Base-by-base conservation (phyloP, 1,140 invertebrate species). In the Melitaea cinxia region DNA sequence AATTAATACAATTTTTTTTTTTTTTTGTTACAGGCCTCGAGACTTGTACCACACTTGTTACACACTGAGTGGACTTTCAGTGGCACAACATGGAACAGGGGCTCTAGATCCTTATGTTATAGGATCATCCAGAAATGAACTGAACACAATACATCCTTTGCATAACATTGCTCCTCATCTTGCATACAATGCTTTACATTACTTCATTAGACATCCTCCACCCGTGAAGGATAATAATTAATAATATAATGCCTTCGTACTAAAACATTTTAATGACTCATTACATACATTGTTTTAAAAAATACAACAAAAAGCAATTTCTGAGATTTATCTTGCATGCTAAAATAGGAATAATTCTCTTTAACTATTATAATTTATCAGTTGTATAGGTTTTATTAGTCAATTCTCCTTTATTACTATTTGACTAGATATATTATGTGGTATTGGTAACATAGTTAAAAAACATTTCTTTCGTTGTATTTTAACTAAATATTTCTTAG, bases 21-120 rank as follows among this genome's bases (percentile, higher is more conserved):
- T 56, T 50, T 68, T 47, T 64, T 75, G 23, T 94, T 93, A 64
- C 89, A 98, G 96, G 86, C 92, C 93, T 54, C 92, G 95, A 71
- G 99, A 99, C 92, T 94, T 96, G 60, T 99, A 99, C 88, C 99
- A 99, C 82, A 99, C 98, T 0, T 99, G 98, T 89, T 99, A 99
- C 82, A 95, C 95, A 1, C 89, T 99, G 2, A 98, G 97, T 92
- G 99, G 98, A n/a, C 90, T 99, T 15, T 97, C 98, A 17, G 92
- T 99, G 55, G 95, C 98, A 26, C 98, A 99, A 91, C 95, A 98
- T 92, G 95, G 95, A 42, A 68, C 91, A 82, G 83, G 91, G 62
- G 94, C 94, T 30, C 85, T 91, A 70, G 82, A 92, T 49, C 70
- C 81, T 2, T 76, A 77, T 55, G 70, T 91, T 15, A 73, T 91